Evolutionary conservation across 2,797 vertebrate species (phyloP), one percentile per base, ranked within the genome.

Genomic region (Triplophysa bombifrons): DNA sequence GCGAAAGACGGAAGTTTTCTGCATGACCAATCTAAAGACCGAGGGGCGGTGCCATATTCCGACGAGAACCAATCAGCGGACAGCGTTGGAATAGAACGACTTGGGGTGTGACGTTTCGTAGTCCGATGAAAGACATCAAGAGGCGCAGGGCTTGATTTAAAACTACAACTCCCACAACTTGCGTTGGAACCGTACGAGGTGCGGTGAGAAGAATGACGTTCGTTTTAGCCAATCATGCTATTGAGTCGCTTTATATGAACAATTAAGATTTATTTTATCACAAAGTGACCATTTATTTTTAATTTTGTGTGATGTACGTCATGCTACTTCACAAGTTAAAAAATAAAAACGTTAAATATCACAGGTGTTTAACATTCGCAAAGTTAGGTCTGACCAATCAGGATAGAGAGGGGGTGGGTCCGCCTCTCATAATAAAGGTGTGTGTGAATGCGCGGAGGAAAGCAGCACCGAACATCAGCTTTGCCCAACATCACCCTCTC

Each of bases 1-100:
- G 46, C 75, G 25, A 75, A 84, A 85, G 82, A 76, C 86, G 87
- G 86, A 88, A 88, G 86, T 87, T 84, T 83, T 83, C 83, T 78
- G 71, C 76, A 65, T 69, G 78, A 80, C 63, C 74, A 75, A 85
- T 76, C 69, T 74, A 68, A 81, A 77, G 72, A 72, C 82, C 38
- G 69, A 67, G 64, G 66, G 84, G 81, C 74, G 86, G 83, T 19
- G 71, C 69, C 30, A 71, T 61, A 41, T 44, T 22, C 51, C 38
- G 25, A n/a, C 60, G 19, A 55, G 48, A 25, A 69, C 85, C 82
- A 85, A 84, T 84, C 69, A 79, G 60, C 27, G 48, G 68, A 13
- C 56, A 41, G 58, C 12, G 25, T 58, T 41, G 73, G 41, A 50
- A 7, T 72, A 10, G 67, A 67, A 16, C 65, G 20, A 66, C 8